A percentile compares a stretch with the other conserved stretches of the same genome.
phyloP scores from a whole-genome alignment of 2,797 vertebrate species.

The Crotalus adamanteus region DNA sequence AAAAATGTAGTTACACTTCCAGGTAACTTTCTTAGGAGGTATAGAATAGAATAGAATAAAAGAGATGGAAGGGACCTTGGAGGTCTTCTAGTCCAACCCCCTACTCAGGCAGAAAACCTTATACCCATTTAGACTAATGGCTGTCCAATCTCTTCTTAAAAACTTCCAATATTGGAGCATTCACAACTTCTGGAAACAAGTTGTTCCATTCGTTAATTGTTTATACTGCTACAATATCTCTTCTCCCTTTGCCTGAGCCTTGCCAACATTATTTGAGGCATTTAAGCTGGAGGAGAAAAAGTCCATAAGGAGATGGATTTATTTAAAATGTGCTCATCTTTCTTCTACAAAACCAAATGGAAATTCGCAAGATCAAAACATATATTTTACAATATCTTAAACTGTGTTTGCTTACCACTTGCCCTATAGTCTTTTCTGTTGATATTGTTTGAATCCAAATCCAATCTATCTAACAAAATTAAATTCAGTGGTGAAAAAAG shows the following conservation, averaged over 20 bases:
- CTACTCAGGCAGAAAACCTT: no score
- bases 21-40: background rate
- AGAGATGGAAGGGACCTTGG: no score
- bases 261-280: conserved; percentile 10
- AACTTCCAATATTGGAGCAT: no score
- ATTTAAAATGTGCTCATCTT: background rate
- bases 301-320: background rate
- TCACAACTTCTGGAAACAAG: no score
- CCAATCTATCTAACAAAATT: background rate
- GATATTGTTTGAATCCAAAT: background rate
- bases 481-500: no score
- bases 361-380: background rate
- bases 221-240: background rate
- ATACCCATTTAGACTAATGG: no score
- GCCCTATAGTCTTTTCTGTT: background rate
- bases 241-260: background rate
- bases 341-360: background rate
- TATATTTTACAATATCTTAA: background rate
- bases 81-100: no score
- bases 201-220: background rate
- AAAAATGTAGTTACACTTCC: conserved; percentile 12
- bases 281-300: background rate
- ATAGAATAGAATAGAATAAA: no score
- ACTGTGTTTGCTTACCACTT: background rate
- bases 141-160: no score